Percentiles rank a stretch among this genome's conserved stretches.
These are phyloP conservation scores for Lacerta bilineata DNA, from an alignment of 2,797 vertebrate genomes.

Conservation along the genomic window DNA sequence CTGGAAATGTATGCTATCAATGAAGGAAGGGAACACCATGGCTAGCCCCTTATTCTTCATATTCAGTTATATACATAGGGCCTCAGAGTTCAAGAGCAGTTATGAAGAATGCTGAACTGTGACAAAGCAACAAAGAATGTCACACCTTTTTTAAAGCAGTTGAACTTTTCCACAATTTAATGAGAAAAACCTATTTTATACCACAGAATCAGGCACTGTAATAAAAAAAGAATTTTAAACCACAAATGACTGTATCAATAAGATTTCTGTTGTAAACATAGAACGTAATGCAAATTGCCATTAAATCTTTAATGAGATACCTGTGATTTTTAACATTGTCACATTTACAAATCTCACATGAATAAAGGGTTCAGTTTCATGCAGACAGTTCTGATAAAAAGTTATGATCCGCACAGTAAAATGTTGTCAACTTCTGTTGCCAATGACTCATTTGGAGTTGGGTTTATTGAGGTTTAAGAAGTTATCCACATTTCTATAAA, in stretches of 20 bases:
- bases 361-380: slow-evolving; percentile 30
- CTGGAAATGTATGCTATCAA: neutral
- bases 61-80: neutral
- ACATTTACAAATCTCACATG: slow-evolving; percentile 49
- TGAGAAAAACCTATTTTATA: neutral
- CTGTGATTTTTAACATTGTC: slow-evolving; percentile 31
- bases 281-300: slow-evolving; percentile 29
- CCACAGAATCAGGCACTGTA: neutral
- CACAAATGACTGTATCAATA: neutral
- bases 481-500: slow-evolving; percentile 82
- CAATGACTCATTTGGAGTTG: slow-evolving; percentile 72
- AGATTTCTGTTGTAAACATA: slow-evolving; percentile 20
- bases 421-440: slow-evolving; percentile 68
- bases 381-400: slow-evolving; percentile 40
- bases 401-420: slow-evolving; percentile 44
- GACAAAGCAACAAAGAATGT: neutral
- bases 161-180: neutral
- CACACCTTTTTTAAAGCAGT: neutral
- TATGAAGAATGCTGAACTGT: neutral
- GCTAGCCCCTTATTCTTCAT: neutral
- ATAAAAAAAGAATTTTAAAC: slow-evolving; percentile 7
- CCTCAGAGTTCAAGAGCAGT: neutral
- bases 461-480: slow-evolving; percentile 87
- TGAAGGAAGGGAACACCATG: neutral
- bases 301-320: slow-evolving; percentile 43